Evolutionary conservation across 23 tunicate species (phyloP).

Genomic region (Styela plicata): DNA sequence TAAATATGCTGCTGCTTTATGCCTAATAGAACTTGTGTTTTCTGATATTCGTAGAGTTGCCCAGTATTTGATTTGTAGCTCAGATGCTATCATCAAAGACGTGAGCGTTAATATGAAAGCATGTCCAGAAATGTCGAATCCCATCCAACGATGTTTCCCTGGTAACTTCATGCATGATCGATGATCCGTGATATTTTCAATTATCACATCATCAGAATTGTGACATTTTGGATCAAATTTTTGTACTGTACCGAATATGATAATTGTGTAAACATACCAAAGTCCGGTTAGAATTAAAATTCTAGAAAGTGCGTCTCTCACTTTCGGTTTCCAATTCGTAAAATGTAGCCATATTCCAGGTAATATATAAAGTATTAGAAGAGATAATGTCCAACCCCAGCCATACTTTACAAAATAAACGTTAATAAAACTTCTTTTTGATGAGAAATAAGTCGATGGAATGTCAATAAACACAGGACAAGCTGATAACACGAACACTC

Average conservation of each 20-base stretch:
- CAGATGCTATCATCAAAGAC: slow-evolving; percentile 49
- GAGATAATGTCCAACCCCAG: slow-evolving; percentile 66
- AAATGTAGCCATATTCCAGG: slow-evolving; percentile 41
- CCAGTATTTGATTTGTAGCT: slow-evolving; percentile 37
- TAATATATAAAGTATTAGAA: slow-evolving; percentile 41
- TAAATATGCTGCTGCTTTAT: background rate
- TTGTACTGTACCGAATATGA: slow-evolving; percentile 13
- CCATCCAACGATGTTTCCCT: slow-evolving; percentile 48
- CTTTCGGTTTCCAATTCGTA: background rate
- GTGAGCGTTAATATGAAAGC: slow-evolving; percentile 49
- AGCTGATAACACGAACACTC: background rate
- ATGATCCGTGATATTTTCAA: slow-evolving; percentile 31
- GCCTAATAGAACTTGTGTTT: no score
- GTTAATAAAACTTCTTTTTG: slow-evolving; percentile 51
- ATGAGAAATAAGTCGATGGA: slow-evolving; percentile 41
- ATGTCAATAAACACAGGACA: slow-evolving; percentile 18
- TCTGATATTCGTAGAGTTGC: background rate
- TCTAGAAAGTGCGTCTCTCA: background rate
- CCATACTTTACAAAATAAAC: slow-evolving; percentile 52
- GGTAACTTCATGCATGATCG: slow-evolving; percentile 34
- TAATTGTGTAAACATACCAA: background rate
- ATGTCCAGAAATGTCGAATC: slow-evolving; percentile 85
- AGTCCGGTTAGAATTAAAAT: background rate
- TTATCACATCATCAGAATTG: slow-evolving; percentile 9
- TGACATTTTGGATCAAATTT: slow-evolving; percentile 55